Percentiles rank a stretch among this genome's conserved stretches.
Conservation (phyloP, 2,113 vertebrate genomes). For the Upupa epops region DNA sequence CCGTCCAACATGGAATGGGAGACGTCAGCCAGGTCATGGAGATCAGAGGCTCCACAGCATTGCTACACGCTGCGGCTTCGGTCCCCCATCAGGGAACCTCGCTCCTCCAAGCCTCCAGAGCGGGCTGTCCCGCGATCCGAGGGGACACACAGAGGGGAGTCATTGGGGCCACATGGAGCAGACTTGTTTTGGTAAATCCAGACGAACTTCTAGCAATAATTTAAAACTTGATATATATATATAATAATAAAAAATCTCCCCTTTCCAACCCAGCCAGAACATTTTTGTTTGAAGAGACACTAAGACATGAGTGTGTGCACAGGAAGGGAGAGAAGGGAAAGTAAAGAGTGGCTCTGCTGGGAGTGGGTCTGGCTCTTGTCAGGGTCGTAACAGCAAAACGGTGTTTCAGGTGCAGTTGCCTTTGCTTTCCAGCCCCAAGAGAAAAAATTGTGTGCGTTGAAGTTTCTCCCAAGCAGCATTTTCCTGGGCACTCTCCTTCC, state of each 20-base stretch:
- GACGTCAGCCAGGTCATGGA: background rate
- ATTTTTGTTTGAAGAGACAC: conserved; percentile 46
- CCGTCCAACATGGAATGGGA: background rate
- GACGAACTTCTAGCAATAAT: conserved; percentile 82
- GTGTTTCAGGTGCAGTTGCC: conserved; percentile 59
- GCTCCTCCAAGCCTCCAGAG: conserved; percentile 55
- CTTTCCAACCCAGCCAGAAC: conserved; percentile 65
- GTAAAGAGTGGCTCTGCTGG: background rate
- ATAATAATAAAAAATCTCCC: conserved; percentile 76
- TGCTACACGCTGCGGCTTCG: background rate
- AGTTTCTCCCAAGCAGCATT: conserved; percentile 57
- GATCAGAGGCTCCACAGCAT: conserved; percentile 50
- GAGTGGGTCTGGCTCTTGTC: conserved; percentile 56
- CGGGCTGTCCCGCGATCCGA: conserved; percentile 69
- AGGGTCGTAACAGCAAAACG: conserved; percentile 58
- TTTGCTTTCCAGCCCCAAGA: conserved; percentile 67
- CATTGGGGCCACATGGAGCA: conserved; percentile 46
- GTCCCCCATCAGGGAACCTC: conserved; percentile 23
- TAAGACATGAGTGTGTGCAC: conserved; percentile 66
- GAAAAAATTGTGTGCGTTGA: conserved; percentile 57
- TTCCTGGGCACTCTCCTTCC: conserved; percentile 57
- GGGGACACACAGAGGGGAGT: conserved; percentile 34
- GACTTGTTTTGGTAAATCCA: conserved; percentile 81
- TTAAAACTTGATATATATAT: conserved; percentile 86
- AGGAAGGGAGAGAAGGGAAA: conserved; percentile 18